Percentiles rank a stretch among this genome's conserved stretches.
Conservation (phyloP, 2,797 vertebrate genomes). For the Iguana delicatissima region DNA sequence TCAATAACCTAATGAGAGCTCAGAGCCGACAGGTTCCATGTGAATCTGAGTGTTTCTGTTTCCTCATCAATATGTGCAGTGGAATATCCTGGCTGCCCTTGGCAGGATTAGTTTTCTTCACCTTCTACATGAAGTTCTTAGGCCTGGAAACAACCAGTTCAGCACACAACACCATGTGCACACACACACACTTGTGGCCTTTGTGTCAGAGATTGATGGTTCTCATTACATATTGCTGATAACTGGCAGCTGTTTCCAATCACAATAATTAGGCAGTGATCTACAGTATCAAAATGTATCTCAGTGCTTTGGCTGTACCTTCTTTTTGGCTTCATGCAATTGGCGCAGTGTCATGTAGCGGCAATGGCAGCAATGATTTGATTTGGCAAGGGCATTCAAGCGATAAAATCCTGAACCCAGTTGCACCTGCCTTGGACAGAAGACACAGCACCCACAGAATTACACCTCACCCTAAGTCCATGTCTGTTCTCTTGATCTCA, state of each 20-base stretch:
- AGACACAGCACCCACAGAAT: too few species aligned
- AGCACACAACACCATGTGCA: too few species aligned
- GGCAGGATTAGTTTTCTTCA: neutral
- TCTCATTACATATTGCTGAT: neutral
- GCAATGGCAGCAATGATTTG: neutral
- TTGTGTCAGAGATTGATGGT: neutral
- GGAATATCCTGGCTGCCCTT: neutral
- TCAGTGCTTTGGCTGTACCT: constrained; percentile 1
- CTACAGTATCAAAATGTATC: neutral
- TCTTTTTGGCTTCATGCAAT: neutral
- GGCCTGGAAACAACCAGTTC: neutral
- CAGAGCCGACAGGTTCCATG: neutral
- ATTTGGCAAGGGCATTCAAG: neutral
- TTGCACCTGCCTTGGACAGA: neutral
- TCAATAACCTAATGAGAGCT: neutral
- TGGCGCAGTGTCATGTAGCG: neutral
- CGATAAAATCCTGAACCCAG: neutral
- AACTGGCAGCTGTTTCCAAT: neutral
- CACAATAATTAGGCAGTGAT: neutral
- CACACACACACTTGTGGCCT: neutral
- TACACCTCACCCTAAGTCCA: neutral
- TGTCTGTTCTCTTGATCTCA: neutral
- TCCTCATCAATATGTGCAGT: neutral
- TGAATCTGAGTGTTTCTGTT: neutral
- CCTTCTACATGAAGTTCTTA: neutral